These are phyloP conservation scores for Stegana nigrithorax DNA, from an alignment of 2,888 invertebrate genomes.

Conservation along the genomic window DNA sequence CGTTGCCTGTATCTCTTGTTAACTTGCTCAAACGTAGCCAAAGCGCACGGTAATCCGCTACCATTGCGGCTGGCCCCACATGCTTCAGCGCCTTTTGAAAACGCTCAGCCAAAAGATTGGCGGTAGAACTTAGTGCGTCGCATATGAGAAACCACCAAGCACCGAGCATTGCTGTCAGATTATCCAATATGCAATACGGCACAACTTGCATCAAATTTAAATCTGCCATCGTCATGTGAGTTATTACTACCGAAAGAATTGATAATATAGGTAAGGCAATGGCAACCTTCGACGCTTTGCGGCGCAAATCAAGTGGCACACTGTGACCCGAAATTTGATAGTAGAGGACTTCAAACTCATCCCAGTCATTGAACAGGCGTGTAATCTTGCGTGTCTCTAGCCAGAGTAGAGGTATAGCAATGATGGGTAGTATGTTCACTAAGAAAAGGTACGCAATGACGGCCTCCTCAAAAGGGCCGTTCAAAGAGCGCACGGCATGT, in stretches of 20 bases:
- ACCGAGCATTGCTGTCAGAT: slow-evolving; percentile 76
- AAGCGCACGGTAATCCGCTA: slow-evolving; percentile 77
- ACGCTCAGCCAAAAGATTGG: slow-evolving; percentile 76
- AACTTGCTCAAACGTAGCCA: slow-evolving; percentile 80
- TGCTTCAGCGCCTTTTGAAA: slow-evolving; percentile 78
- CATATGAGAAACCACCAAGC: slow-evolving; percentile 80
- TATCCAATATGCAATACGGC: slow-evolving; percentile 78
- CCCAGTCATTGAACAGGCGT: slow-evolving; percentile 72
- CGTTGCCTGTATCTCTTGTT: slow-evolving; percentile 75
- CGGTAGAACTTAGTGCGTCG: slow-evolving; percentile 75
- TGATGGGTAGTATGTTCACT: slow-evolving; percentile 77
- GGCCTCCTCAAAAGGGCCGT: slow-evolving; percentile 80
- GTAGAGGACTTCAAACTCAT: slow-evolving; percentile 77
- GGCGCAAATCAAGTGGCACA: slow-evolving; percentile 72
- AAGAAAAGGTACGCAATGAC: slow-evolving; percentile 81
- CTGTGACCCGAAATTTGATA: slow-evolving; percentile 73
- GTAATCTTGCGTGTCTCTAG: slow-evolving; percentile 77
- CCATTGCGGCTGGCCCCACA: slow-evolving; percentile 76
- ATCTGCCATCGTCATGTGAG: slow-evolving; percentile 78
- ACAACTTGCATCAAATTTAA: slow-evolving; percentile 75
- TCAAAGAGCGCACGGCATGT: slow-evolving; percentile 73
- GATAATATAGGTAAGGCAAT: slow-evolving; percentile 74
- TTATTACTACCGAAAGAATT: slow-evolving; percentile 75
- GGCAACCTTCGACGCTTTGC: slow-evolving; percentile 73
- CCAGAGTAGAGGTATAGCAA: slow-evolving; percentile 76